Evolutionary conservation across 2,888 invertebrate genomes (phyloP).

Genomic region (Pristionchus japonicus): DNA sequence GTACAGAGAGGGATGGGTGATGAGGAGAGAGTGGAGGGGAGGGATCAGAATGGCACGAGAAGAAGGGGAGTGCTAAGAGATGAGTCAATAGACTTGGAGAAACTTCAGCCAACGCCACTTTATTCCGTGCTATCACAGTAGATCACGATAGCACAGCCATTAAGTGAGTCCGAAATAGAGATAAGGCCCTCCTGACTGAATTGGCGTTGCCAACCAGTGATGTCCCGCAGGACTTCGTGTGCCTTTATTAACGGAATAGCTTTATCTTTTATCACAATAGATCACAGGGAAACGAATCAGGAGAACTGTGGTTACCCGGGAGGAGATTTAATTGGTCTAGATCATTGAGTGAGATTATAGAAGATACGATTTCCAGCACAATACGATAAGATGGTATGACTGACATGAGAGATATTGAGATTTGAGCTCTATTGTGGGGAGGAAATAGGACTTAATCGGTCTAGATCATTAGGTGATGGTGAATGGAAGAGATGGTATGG

Average conservation of each 20-base stretch:
- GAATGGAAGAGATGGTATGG: not conserved
- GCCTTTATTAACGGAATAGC: too few relatives aligned
- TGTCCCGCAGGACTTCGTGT: too few relatives aligned
- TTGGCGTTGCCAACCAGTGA: too few relatives aligned
- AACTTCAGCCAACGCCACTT: not conserved
- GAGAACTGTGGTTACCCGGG: not conserved
- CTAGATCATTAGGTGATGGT: not conserved
- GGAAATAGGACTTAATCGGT: not conserved
- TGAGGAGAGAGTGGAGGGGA: not conserved
- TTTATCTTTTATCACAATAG: not conserved
- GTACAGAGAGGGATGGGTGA: conserved; percentile 4
- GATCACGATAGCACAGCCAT: not conserved
- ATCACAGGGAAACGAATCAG: conserved; percentile 29
- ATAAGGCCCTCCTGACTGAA: too few relatives aligned
- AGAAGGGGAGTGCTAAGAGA: not conserved
- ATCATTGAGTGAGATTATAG: too few relatives aligned
- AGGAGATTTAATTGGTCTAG: not conserved
- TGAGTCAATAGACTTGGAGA: not conserved
- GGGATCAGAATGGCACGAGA: conserved; percentile 1
- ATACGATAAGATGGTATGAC: too few relatives aligned
- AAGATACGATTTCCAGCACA: too few relatives aligned
- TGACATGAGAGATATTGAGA: too few relatives aligned
- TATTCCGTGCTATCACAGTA: not conserved
- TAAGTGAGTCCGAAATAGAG: too few relatives aligned
- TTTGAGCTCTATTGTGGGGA: too few relatives aligned